Evolutionary conservation across 2,113 vertebrate species (phyloP).

Genomic region (Esox niger): DNA sequence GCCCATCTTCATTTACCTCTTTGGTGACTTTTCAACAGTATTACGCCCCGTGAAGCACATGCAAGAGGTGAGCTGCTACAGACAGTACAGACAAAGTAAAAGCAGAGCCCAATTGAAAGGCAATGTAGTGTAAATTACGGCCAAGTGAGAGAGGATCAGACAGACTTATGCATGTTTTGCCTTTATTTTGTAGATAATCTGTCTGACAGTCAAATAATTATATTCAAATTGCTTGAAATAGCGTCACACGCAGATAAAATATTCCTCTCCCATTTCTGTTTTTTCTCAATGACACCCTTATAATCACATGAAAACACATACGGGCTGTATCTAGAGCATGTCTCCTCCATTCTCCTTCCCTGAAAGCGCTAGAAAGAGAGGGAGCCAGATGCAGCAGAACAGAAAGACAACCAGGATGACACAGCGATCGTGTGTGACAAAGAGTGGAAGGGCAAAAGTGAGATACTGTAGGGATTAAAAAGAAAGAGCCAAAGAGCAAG

Average conservation of each 20-base stretch:
- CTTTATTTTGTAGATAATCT: too few relatives aligned
- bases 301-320: slow-evolving; percentile 44
- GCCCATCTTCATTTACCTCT: slow-evolving; percentile 73
- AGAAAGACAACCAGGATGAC: slow-evolving; percentile 19
- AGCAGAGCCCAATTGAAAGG: slow-evolving; percentile 27
- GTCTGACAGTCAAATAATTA: too few relatives aligned
- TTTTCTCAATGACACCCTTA: slow-evolving; percentile 63
- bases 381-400: slow-evolving; percentile 9
- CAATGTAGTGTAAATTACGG: slow-evolving; percentile 55
- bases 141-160: slow-evolving; percentile 52
- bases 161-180: too few relatives aligned
- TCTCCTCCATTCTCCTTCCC: slow-evolving; percentile 54
- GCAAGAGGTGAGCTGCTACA: slow-evolving; percentile 57
- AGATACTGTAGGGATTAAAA: slow-evolving; percentile 5
- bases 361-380: slow-evolving; percentile 22
- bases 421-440: slow-evolving; percentile 19
- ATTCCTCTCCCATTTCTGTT: slow-evolving; percentile 29
- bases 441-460: slow-evolving; percentile 15
- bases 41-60: slow-evolving; percentile 63
- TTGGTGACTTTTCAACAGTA: slow-evolving; percentile 74
- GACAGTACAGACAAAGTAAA: slow-evolving; percentile 43
- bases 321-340: slow-evolving; percentile 75
- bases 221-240: too few relatives aligned
- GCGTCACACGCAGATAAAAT: slow-evolving; percentile 37
- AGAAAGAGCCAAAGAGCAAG: slow-evolving; percentile 16